Evolutionary conservation across 2,113 vertebrate genomes (phyloP), one percentile per base, ranked within the genome.

Genomic region (Dissostichus mawsoni): DNA sequence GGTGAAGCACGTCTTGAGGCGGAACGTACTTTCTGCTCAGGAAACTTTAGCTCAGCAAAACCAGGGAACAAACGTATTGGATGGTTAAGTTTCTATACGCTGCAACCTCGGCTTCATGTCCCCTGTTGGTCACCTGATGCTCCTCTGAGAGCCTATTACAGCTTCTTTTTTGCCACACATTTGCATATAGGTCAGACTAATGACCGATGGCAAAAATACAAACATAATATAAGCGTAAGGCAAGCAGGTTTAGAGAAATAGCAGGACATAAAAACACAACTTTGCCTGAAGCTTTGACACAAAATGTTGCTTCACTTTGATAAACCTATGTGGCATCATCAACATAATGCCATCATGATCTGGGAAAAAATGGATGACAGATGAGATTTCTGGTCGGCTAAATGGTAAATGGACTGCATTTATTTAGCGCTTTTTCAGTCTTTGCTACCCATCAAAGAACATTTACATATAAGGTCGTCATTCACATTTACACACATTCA

Each of bases 151-250:
- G 20, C 82, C 83, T 76, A 62, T 92, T 89, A 84, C 52, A 83
- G 80, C 76, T 63, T 70, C 8, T 85, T 87, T 87, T 84, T 85
- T 77, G 67, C 81, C 52, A 48, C 41, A 8, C 18, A 93, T 94
- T 92, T 93, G 69, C 90, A 94, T 93, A 87, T 67, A 56, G 78
- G 86, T 77, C 90, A 83, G 73, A 80, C 48, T 85, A 36, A 48
- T 53, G 78, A 78, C 81, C 80, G 62, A 13, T 50, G 63, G 63
- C 17, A 29, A 45, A 74, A 44, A 65, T 18, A 81, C 69, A 67
- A 33, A 51, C 16, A 6, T 56, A 71, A 74, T 78, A 74, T 83
- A 66, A 74, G 55, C 48, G 45, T 56, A 74, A 56, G 68, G 20
- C 14, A 55, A 65, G 41, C 23, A 69, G 45, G 33, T 70, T 69